phyloP scores from a whole-genome alignment of 2,797 vertebrate species.

The Alauda arvensis region DNA sequence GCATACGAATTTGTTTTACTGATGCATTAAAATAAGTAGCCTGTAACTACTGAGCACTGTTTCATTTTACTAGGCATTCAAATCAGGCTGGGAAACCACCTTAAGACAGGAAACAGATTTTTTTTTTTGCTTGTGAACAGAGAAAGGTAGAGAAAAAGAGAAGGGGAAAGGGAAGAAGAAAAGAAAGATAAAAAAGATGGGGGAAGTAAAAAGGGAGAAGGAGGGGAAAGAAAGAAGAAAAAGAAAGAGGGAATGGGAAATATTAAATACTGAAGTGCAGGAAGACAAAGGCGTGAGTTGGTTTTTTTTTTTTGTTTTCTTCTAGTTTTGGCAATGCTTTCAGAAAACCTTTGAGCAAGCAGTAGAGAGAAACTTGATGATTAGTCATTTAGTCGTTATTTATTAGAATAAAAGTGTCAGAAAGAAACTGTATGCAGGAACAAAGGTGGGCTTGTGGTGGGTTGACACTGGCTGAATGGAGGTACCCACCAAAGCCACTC shows the following conservation, averaged over 20 bases:
- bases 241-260: accelerated
- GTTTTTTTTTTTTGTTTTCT: background rate
- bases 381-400: background rate
- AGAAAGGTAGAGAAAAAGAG: background rate
- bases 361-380: background rate
- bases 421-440: background rate
- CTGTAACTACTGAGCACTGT: background rate
- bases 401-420: background rate
- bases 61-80: background rate
- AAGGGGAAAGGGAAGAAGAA: background rate
- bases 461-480: background rate
- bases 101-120: background rate
- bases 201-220: accelerated
- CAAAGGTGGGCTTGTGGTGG: background rate
- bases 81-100: background rate
- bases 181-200: accelerated
- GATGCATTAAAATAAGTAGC: background rate
- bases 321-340: background rate
- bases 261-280: background rate
- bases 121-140: background rate
- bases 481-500: background rate
- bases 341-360: background rate
- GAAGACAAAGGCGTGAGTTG: background rate
- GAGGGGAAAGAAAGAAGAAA: accelerated
- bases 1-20: background rate